Conservation (phyloP, 2,888 invertebrate species). For the Apotomis capreana region DNA sequence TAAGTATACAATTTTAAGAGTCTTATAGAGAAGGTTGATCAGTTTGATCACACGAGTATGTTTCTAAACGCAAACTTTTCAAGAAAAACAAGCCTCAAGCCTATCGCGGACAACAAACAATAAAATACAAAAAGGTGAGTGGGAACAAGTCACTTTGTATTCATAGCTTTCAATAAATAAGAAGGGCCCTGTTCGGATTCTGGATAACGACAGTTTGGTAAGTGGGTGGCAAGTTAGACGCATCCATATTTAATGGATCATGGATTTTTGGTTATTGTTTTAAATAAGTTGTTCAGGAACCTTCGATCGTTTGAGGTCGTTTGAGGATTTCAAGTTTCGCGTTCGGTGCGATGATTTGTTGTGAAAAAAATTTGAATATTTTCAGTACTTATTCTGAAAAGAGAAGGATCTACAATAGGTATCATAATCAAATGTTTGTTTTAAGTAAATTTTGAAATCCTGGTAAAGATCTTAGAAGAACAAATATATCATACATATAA, state of each 20-base stretch:
- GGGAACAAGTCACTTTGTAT: conserved; percentile 39
- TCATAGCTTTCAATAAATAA: conserved; percentile 45
- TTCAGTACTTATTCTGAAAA: too few relatives aligned
- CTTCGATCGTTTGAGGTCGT: conserved; percentile 15
- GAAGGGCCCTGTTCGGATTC: conserved; percentile 19
- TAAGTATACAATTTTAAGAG: too few relatives aligned
- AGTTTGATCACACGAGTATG: too few relatives aligned
- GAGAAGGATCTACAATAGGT: too few relatives aligned
- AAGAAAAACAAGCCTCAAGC: conserved; percentile 11
- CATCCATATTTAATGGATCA: conserved; percentile 32
- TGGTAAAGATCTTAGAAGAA: too few relatives aligned
- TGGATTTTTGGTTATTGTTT: conserved; percentile 39
- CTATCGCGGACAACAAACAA: conserved; percentile 32
- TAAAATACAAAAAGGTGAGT: conserved; percentile 31
- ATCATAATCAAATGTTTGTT: too few relatives aligned
- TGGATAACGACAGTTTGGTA: conserved; percentile 37
- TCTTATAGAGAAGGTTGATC: too few relatives aligned
- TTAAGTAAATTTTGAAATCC: too few relatives aligned
- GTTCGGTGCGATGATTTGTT: too few relatives aligned
- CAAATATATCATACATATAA: too few relatives aligned
- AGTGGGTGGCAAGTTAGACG: conserved; percentile 37
- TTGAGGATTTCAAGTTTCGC: conserved; percentile 1
- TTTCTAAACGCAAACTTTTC: conserved; percentile 8
- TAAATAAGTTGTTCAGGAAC: conserved; percentile 24
- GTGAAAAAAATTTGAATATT: too few relatives aligned